Base-by-base conservation (phyloP, 2,113 vertebrate species). In the Pseudorhombus dupliciocellatus region DNA sequence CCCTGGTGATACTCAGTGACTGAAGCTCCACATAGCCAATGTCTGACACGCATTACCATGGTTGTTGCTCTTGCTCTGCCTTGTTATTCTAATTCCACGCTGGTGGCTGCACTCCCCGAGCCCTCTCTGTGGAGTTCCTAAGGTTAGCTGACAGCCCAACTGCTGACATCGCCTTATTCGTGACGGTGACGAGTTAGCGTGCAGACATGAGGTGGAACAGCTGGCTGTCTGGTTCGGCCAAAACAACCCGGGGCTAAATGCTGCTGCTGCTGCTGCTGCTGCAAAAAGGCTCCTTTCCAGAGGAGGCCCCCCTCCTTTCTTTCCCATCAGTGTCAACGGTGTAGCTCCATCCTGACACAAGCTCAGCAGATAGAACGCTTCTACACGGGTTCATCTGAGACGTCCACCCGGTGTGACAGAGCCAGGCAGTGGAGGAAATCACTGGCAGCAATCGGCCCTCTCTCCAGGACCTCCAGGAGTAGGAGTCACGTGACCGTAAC, bases 191-290 rank as follows among this genome's bases (percentile, higher is more conserved):
- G 44, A 80, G 57, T 70, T 55, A 54, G 76, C 1, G 1, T 75
- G 42, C 48, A 59, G 51, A 79, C 71, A 81, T 73, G 60, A 76
- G 50, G 73, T 54, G 37, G 58, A 83, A 77, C 76, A 86, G 82
- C 77, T 84, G 77, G 77, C 46, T 77, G 71, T 64, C 66, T 56
- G 66, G 22, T 70, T 73, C 10, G 73, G 48, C 61, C 59, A 69
- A 75, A 82, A 71, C 63, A 86, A 75, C 65, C 63, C 16, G 42
- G 40, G 77, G 65, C 69, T 66, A 69, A 81, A 77, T 53, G 53
- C 50, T 21, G 46, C 42, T 40, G 26, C 26, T 28, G 26, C 46
- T 44, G 42, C 42, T n/a, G n/a, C n/a, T n/a, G n/a, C n/a, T n/a
- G n/a, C 52, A 60, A 83, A 74, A 57, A 22, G 55, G 21, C 24